These are phyloP conservation scores for Drosophila antonietae DNA, from an alignment of 2,888 invertebrate genomes.

Conservation along the genomic window DNA sequence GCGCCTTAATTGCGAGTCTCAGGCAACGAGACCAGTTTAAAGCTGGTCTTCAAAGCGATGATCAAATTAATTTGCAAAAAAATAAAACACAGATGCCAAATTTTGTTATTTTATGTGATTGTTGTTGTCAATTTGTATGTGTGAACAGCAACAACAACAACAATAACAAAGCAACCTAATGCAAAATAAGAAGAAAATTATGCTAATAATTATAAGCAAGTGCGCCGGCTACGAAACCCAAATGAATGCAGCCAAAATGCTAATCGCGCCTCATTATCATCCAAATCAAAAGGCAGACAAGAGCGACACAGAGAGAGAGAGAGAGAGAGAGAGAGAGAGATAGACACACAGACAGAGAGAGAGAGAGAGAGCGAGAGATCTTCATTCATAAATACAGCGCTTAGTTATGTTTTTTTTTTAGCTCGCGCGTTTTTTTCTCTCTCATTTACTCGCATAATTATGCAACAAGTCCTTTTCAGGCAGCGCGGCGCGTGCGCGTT, in stretches of 20 bases:
- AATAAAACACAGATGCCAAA: slow-evolving; percentile 28
- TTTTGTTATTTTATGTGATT: slow-evolving; percentile 6
- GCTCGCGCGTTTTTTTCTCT: slow-evolving; percentile 33
- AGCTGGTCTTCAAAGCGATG: slow-evolving; percentile 54
- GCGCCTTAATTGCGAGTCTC: slow-evolving; percentile 47
- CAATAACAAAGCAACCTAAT: slow-evolving; percentile 48
- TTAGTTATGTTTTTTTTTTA: slow-evolving; percentile 58
- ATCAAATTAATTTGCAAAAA: slow-evolving; percentile 60
- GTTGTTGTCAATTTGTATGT: slow-evolving; percentile 1
- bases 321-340: slow-evolving; percentile 5
- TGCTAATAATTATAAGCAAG: slow-evolving; percentile 80
- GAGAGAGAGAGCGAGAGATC: slow-evolving; percentile 47
- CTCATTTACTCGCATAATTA: slow-evolving; percentile 69
- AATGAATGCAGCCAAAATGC: slow-evolving; percentile 73
- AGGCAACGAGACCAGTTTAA: slow-evolving; percentile 58
- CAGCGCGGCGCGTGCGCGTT: slow-evolving; percentile 81
- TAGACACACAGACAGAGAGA: not conserved
- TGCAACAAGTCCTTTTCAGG: slow-evolving; percentile 80
- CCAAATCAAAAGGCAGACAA: slow-evolving; percentile 61
- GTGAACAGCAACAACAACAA: slow-evolving; percentile 16
- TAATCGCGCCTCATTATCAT: slow-evolving; percentile 81
- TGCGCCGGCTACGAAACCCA: slow-evolving; percentile 39
- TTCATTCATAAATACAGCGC: slow-evolving; percentile 78
- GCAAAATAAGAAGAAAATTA: slow-evolving; percentile 75
- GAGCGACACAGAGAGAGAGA: slow-evolving; percentile 1